Evolutionary conservation across 2,113 vertebrate genomes (phyloP).

Genomic region (Oceanites oceanicus): DNA sequence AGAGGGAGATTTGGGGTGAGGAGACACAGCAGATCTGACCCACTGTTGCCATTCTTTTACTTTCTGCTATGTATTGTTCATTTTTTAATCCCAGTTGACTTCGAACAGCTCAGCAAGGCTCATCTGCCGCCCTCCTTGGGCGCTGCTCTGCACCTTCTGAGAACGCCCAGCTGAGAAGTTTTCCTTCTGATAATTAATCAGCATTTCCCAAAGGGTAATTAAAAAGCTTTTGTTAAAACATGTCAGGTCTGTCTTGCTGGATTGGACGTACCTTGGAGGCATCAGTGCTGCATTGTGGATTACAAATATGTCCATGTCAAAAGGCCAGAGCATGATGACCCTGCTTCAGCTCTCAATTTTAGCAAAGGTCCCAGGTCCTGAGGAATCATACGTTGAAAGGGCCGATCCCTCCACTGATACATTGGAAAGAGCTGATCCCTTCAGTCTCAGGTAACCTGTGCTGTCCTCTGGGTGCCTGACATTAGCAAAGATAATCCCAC

Average conservation of each 20-base stretch:
- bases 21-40: neutral
- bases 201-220: neutral
- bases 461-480: neutral
- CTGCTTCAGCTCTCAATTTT: neutral
- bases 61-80: neutral
- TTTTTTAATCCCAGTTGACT: neutral
- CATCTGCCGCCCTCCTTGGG: neutral
- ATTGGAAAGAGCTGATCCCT: neutral
- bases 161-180: neutral
- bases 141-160: neutral
- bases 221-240: neutral
- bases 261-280: neutral
- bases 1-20: neutral
- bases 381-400: neutral
- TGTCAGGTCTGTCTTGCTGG: neutral
- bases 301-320: neutral
- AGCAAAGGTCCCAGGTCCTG: neutral
- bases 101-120: neutral
- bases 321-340: neutral
- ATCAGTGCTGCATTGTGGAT: neutral
- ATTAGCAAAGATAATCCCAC: neutral
- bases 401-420: neutral
- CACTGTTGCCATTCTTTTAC: neutral
- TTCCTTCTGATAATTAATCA: neutral
- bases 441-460: neutral